Evolutionary conservation across 53 echinoderm and acorn worm species (phyloP).

Genomic region (Apostichopus leukothele): DNA sequence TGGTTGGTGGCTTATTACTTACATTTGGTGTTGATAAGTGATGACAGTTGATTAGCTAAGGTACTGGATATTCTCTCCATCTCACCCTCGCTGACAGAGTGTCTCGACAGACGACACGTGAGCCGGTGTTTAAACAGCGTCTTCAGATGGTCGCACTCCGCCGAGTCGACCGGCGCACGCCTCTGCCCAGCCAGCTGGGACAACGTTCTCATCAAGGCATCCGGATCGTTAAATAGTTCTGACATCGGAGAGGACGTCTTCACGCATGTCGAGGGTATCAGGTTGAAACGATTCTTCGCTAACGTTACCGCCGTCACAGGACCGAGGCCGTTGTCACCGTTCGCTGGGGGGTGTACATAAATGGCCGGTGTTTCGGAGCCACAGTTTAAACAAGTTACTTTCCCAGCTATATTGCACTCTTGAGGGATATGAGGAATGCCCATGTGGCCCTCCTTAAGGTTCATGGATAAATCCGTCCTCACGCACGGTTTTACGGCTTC

Average conservation of each 20-base stretch:
- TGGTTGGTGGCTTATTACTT: neutral
- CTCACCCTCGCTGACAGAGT: slow-evolving; percentile 64
- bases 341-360: slow-evolving; percentile 30
- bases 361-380: slow-evolving; percentile 50
- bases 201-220: slow-evolving; percentile 41
- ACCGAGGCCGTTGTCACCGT: neutral
- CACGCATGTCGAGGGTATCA: neutral
- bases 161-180: slow-evolving; percentile 74
- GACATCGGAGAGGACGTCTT: neutral
- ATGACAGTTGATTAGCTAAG: slow-evolving; percentile 32
- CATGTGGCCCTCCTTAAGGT: neutral
- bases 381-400: slow-evolving; percentile 46
- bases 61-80: slow-evolving; percentile 30
- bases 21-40: slow-evolving; percentile 34
- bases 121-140: slow-evolving; percentile 66
- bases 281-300: slow-evolving; percentile 28
- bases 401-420: slow-evolving; percentile 49
- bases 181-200: slow-evolving; percentile 54
- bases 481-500: neutral
- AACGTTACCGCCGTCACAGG: neutral
- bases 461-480: neutral
- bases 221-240: slow-evolving; percentile 33
- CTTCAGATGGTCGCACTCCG: slow-evolving; percentile 71
- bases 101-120: slow-evolving; percentile 69
- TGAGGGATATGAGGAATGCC: slow-evolving; percentile 25